Percentiles rank a stretch among this genome's conserved stretches.
Evolutionary conservation across 2,888 invertebrate species (phyloP).

Genomic region (Drosophila niveifrons): DNA sequence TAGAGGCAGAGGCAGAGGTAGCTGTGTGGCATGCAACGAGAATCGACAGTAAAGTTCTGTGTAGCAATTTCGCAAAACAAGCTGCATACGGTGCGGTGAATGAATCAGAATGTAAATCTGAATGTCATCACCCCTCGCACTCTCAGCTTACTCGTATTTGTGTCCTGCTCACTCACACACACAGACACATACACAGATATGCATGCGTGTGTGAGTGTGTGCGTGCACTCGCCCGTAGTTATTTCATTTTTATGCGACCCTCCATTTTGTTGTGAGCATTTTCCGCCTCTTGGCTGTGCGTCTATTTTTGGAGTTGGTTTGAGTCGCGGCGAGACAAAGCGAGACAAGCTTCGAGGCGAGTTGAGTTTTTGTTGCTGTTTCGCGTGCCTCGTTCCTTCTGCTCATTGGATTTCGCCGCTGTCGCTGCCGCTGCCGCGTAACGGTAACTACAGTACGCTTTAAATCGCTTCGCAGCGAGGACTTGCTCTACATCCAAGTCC

Average conservation of each 20-base stretch:
- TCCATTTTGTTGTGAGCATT: slow-evolving; percentile 53
- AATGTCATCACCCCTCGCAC: slow-evolving; percentile 10
- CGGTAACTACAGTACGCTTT: slow-evolving; percentile 59
- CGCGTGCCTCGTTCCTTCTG: slow-evolving; percentile 54
- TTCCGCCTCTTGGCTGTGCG: slow-evolving; percentile 62
- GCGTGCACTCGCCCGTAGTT: slow-evolving; percentile 46
- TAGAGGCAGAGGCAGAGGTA: slow-evolving; percentile 13
- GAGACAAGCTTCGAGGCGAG: not conserved
- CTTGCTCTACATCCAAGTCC: slow-evolving; percentile 58
- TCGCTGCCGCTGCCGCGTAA: slow-evolving; percentile 40
- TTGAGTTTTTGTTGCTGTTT: slow-evolving; percentile 40
- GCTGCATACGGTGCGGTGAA: slow-evolving; percentile 42
- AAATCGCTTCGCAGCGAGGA: slow-evolving; percentile 50
- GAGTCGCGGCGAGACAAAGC: slow-evolving; percentile 27
- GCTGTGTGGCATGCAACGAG: slow-evolving; percentile 42
- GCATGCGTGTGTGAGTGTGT: slow-evolving; percentile 6
- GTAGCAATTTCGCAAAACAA: slow-evolving; percentile 19
- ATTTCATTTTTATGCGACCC: slow-evolving; percentile 55
- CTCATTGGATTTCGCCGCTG: slow-evolving; percentile 64
- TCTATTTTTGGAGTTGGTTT: slow-evolving; percentile 75
- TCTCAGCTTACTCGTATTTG: not conserved
- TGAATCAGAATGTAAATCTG: slow-evolving; percentile 19
- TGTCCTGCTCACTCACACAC: not conserved
- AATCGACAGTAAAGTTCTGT: slow-evolving; percentile 28
- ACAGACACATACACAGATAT: not conserved